Conservation (phyloP, 53 echinoderm and acorn worm species). For the Pentamera pediparva region DNA sequence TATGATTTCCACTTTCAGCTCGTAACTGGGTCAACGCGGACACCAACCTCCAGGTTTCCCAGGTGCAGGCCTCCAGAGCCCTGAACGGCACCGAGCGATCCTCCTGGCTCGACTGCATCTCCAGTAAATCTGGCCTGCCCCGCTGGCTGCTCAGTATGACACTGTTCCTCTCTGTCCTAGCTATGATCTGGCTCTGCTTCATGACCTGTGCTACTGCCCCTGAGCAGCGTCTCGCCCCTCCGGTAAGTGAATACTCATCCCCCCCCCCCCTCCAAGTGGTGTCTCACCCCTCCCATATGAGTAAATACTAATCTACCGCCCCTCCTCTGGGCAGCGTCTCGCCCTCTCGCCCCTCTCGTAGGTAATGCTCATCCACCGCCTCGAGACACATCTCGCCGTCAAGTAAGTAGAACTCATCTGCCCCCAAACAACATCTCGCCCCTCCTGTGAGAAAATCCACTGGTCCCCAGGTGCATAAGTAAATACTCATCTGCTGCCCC, state of each 20-base stretch:
- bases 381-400: too few species aligned
- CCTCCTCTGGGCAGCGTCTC: too few species aligned
- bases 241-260: conserved; percentile 50
- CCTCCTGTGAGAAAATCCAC: too few species aligned
- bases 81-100: conserved; percentile 46
- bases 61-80: conserved; percentile 42
- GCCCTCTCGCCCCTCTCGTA: too few species aligned
- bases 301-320: too few species aligned
- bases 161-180: conserved; percentile 79
- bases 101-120: conserved; percentile 89
- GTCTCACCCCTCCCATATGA: too few species aligned
- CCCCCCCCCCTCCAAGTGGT: too few species aligned
- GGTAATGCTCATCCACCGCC: too few species aligned
- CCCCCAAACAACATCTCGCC: too few species aligned
- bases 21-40: conserved; percentile 32
- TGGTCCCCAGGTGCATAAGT: too few species aligned
- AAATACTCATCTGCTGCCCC: too few species aligned
- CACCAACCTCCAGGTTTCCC: conserved; percentile 74
- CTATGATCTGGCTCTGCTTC: conserved; percentile 95
- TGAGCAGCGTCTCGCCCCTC: conserved; percentile 56
- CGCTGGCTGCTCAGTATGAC: conserved; percentile 84
- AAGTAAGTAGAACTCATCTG: too few species aligned
- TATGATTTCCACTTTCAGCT: not conserved
- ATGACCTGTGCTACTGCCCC: conserved; percentile 85
- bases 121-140: conserved; percentile 89